phyloP scores from a whole-genome alignment of 2,113 vertebrate species.

The Myxocyprinus asiaticus region DNA sequence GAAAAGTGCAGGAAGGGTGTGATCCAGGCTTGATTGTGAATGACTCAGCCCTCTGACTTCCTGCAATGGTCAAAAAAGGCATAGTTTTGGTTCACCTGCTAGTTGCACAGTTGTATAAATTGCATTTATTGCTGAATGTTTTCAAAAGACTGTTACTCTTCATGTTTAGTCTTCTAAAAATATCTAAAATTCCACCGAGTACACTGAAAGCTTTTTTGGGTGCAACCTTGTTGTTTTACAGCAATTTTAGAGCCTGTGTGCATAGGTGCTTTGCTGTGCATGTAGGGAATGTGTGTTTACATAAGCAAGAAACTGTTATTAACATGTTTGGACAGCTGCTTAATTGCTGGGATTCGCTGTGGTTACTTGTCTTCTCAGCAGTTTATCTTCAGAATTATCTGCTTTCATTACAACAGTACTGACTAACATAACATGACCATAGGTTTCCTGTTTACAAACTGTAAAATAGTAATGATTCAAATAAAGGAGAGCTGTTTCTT shows the following conservation, averaged over 20 bases:
- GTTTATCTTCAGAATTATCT: conserved; percentile 1
- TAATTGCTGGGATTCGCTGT: neutral
- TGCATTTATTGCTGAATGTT: neutral
- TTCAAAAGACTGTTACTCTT: neutral
- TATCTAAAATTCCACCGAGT: neutral
- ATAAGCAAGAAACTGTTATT: neutral
- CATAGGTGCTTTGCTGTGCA: conserved; percentile 1
- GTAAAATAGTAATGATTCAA: neutral
- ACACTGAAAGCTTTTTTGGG: neutral
- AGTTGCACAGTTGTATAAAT: neutral
- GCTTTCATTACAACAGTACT: neutral
- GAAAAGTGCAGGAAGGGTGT: conserved; percentile 49
- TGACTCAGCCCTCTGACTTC: conserved; percentile 54
- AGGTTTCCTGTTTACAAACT: neutral
- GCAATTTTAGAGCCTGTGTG: neutral
- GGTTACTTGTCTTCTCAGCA: neutral
- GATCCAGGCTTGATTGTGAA: conserved; percentile 35
- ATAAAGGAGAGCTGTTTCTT: neutral
- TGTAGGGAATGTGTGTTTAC: neutral
- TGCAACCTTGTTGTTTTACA: conserved; percentile 5
- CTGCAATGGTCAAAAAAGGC: conserved; percentile 25
- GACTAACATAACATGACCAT: neutral
- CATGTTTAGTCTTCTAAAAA: neutral
- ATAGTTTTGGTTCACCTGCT: conserved; percentile 14
- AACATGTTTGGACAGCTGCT: conserved; percentile 25